Base-by-base conservation (phyloP, 2,797 vertebrate species). In the Botia kubotai region DNA sequence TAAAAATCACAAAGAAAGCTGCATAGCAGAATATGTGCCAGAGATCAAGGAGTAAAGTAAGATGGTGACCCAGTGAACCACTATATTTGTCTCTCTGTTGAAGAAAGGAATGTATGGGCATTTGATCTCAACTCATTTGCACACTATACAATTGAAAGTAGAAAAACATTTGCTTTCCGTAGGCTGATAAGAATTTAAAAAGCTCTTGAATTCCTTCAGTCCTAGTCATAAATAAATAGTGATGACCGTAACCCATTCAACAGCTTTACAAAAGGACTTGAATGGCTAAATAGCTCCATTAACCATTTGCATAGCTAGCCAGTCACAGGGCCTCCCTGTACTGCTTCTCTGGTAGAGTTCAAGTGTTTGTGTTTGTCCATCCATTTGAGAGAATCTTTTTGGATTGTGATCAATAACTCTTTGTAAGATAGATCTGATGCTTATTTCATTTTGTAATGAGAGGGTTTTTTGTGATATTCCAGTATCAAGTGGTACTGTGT, bases 271-370 rank as follows among this genome's bases (percentile, higher is more conserved):
- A 80, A 57, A 66, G 62, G 79, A 48, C 52, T 19, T 14, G 36
- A 48, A 67, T 46, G 23, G 67, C 71, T 71, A 71, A 79, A 71
- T 36, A 60, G 55, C 76, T 79, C 76, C 72, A 55, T 73, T 73
- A 66, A 7, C 48, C 57, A 68, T 80, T 80, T 80, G 23, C 71
- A 74, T 74, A 80, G 65, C 48, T 74, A 68, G 52, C 52, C 62
- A 80, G 57, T 67, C 48, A 68, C 60, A 74, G 10, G 39, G 52
- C 12, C 17, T 67, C 63, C 33, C 53, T 67, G 79, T 58, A 23
- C 39, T 48, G 23, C 58, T 65, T 66, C 17, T 33, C 62, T 73
- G 21, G 13, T 48, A 50, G 85, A 86, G 43, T 86, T 88, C 72
- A 67, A 66, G 19, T 58, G 78, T 77, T 76, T 26, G 69, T 57